Evolutionary conservation across 2,113 vertebrate species (phyloP).

Genomic region (Condylura cristata): DNA sequence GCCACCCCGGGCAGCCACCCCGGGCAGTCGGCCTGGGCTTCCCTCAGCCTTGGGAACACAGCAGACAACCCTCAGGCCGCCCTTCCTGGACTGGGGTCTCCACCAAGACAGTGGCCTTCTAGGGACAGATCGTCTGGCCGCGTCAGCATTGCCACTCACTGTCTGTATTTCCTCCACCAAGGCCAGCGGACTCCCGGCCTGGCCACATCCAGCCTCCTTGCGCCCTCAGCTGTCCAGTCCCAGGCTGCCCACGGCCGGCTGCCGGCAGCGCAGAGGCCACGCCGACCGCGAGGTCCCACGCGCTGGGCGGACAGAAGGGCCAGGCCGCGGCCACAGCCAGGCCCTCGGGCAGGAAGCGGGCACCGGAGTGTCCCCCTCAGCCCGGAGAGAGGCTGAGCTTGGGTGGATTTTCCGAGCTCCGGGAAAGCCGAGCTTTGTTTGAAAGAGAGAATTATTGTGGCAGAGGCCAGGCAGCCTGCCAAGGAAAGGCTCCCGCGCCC

Average conservation of each 20-base stretch:
- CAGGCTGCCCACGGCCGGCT: not conserved
- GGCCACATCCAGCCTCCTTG: not conserved
- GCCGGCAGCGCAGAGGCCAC: not conserved
- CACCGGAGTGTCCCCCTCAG: too few relatives aligned
- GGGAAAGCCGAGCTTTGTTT: conserved; percentile 53
- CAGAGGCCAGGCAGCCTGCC: conserved; percentile 21
- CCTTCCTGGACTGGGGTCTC: too few relatives aligned
- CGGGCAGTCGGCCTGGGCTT: too few relatives aligned
- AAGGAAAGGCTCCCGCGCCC: conserved; percentile 49
- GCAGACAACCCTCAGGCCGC: too few relatives aligned
- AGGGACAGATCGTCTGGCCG: too few relatives aligned
- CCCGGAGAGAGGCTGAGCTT: not conserved
- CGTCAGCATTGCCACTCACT: not conserved
- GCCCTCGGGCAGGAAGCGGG: too few relatives aligned
- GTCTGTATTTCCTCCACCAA: not conserved
- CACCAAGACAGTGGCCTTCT: not conserved
- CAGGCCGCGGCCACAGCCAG: too few relatives aligned
- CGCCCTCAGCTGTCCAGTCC: not conserved
- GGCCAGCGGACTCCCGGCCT: not conserved
- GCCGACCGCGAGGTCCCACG: not conserved
- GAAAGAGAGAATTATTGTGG: conserved; percentile 55
- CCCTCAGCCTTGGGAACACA: too few relatives aligned
- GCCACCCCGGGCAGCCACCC: too few relatives aligned
- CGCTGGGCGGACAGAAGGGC: too few relatives aligned
- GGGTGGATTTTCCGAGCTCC: conserved; percentile 44